These are phyloP conservation scores for Drosophila mayri DNA, from an alignment of 1,140 invertebrate genomes.

Conservation along the genomic window DNA sequence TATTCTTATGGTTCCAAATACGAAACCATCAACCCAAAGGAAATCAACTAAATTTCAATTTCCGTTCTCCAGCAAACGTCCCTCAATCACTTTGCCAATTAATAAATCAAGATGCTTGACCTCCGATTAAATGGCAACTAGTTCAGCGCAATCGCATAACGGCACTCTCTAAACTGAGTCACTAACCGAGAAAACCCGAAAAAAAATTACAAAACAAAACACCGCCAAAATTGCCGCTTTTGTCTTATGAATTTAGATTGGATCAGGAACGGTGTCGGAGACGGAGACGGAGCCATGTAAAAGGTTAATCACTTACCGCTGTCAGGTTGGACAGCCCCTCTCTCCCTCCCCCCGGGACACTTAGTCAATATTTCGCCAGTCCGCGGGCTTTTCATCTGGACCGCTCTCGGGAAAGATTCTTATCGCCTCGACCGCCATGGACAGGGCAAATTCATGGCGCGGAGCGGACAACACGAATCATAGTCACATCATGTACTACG, in stretches of 20 bases:
- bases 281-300: constrained; percentile 32
- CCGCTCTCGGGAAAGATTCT: constrained; percentile 37
- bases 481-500: constrained; percentile 51
- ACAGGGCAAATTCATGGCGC: constrained; percentile 50
- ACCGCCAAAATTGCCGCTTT: constrained; percentile 36
- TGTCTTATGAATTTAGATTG: constrained; percentile 50
- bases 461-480: constrained; percentile 43
- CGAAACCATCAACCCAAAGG: background rate
- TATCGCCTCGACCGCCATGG: constrained; percentile 48
- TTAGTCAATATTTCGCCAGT: constrained; percentile 44
- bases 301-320: constrained; percentile 53
- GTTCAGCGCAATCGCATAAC: constrained; percentile 34
- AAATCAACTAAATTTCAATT: background rate
- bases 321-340: constrained; percentile 30
- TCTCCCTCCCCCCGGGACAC: background rate
- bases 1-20: background rate
- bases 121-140: constrained; percentile 50
- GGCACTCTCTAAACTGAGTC: constrained; percentile 46
- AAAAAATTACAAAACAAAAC: background rate
- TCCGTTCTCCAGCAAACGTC: background rate
- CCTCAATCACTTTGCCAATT: constrained; percentile 19
- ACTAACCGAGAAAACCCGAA: constrained; percentile 22
- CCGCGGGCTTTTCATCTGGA: constrained; percentile 44
- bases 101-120: constrained; percentile 44
- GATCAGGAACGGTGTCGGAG: constrained; percentile 22